Conservation (phyloP, 2,888 invertebrate species). For the Eristalis tenax region DNA sequence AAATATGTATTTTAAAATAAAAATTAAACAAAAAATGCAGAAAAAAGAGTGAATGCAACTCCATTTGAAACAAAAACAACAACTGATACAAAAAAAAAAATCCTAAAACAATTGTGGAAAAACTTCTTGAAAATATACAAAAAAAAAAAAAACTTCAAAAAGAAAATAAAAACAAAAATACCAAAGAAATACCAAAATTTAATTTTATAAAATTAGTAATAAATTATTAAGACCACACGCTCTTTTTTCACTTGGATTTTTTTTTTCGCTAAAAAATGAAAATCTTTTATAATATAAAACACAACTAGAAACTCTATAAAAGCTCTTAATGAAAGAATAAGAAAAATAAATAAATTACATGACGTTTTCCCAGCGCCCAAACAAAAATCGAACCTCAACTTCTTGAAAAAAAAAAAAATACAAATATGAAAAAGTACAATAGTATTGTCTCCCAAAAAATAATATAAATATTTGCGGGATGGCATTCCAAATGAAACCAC, state of each 20-base stretch:
- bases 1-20: conserved; percentile 32
- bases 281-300: conserved; percentile 53
- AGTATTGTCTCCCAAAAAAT: conserved; percentile 60
- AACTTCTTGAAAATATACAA: conserved; percentile 80
- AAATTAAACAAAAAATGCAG: conserved; percentile 56
- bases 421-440: conserved; percentile 66
- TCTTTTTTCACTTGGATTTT: conserved; percentile 70
- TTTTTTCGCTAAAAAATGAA: conserved; percentile 46
- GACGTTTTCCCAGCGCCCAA: conserved; percentile 82
- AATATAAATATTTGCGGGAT: conserved; percentile 45
- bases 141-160: conserved; percentile 59
- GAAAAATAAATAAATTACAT: conserved; percentile 43
- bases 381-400: conserved; percentile 83
- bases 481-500: conserved; percentile 24
- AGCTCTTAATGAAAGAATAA: conserved; percentile 55
- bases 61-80: conserved; percentile 49
- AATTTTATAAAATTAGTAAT: conserved; percentile 63
- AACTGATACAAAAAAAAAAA: conserved; percentile 55
- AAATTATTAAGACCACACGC: conserved; percentile 73
- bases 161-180: conserved; percentile 52
- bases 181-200: conserved; percentile 66
- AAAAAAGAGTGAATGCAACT: conserved; percentile 73
- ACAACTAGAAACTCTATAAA: conserved; percentile 49
- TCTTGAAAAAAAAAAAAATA: conserved; percentile 79
- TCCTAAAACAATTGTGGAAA: conserved; percentile 76